These are phyloP conservation scores for Sebastes vulpes DNA, from an alignment of 2,797 vertebrate genomes.

Conservation along the genomic window DNA sequence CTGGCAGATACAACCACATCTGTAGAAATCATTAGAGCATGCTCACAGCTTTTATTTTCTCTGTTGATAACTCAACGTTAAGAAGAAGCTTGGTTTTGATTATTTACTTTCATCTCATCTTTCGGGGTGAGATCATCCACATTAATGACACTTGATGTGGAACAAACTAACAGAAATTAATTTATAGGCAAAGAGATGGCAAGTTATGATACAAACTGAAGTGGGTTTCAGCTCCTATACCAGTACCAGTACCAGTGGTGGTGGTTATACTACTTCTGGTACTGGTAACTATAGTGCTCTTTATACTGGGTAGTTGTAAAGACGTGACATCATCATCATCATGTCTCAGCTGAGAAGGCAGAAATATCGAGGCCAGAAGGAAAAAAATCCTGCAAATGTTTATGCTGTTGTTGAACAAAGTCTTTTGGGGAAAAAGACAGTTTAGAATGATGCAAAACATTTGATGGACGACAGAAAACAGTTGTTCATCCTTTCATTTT, in stretches of 20 bases:
- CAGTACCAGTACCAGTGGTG: background rate
- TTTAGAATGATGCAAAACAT: slow-evolving; percentile 28
- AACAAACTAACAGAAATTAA: slow-evolving; percentile 32
- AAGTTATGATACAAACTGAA: background rate
- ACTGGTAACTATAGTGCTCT: background rate
- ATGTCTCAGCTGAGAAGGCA: slow-evolving; percentile 38
- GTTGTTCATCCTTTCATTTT: slow-evolving; percentile 25
- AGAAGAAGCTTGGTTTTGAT: slow-evolving; percentile 42
- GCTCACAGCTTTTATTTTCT: slow-evolving; percentile 57
- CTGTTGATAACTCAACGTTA: slow-evolving; percentile 57
- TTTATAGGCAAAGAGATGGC: slow-evolving; percentile 6
- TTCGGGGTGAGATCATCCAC: slow-evolving; percentile 50
- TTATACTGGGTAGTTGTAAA: background rate
- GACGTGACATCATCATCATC: slow-evolving; percentile 19
- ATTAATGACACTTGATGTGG: slow-evolving; percentile 47
- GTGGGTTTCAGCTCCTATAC: background rate
- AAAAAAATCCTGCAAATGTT: background rate
- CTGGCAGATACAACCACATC: slow-evolving; percentile 75
- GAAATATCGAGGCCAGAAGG: slow-evolving; percentile 4
- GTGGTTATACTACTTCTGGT: background rate
- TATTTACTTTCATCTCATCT: slow-evolving; percentile 51
- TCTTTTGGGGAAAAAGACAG: slow-evolving; percentile 5
- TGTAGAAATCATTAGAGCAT: slow-evolving; percentile 72
- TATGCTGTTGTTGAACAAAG: slow-evolving; percentile 10
- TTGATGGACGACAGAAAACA: slow-evolving; percentile 1